Conservation (phyloP, 2,113 vertebrate genomes). For the Spheniscus mendiculus region DNA sequence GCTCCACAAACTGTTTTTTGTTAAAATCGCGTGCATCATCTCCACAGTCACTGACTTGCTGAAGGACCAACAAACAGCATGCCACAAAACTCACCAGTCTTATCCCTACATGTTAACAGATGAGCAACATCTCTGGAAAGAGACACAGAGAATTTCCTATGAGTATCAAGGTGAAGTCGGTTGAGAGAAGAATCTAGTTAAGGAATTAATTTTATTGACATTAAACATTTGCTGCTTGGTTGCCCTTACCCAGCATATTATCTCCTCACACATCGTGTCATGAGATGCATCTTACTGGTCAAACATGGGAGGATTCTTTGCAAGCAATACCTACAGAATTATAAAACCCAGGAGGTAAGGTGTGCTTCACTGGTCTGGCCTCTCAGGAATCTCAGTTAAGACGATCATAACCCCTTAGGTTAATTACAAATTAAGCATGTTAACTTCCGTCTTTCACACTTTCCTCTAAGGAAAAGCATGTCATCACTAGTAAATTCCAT, state of each 20-base stretch:
- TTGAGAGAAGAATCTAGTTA: not conserved
- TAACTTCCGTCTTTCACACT: constrained; percentile 7
- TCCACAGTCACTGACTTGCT: not conserved
- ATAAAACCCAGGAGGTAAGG: not conserved
- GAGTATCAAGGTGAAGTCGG: not conserved
- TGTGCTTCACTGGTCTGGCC: not conserved
- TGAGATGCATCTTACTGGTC: not conserved
- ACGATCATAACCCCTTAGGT: not conserved
- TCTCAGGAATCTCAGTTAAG: not conserved
- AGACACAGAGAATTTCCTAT: not conserved
- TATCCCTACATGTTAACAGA: rapidly evolving
- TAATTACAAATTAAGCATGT: constrained; percentile 36
- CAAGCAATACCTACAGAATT: not conserved
- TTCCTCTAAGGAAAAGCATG: not conserved
- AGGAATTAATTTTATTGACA: not conserved
- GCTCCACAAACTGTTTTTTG: not conserved
- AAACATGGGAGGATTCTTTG: not conserved
- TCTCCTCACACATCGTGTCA: not conserved
- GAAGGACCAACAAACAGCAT: not conserved
- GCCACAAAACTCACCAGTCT: not conserved
- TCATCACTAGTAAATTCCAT: not conserved
- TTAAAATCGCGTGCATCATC: not conserved
- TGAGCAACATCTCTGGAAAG: not conserved
- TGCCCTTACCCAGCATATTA: not conserved
- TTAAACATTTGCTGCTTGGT: not conserved